Conservation (phyloP, 2,797 vertebrate genomes). For the Siniperca scherzeri region DNA sequence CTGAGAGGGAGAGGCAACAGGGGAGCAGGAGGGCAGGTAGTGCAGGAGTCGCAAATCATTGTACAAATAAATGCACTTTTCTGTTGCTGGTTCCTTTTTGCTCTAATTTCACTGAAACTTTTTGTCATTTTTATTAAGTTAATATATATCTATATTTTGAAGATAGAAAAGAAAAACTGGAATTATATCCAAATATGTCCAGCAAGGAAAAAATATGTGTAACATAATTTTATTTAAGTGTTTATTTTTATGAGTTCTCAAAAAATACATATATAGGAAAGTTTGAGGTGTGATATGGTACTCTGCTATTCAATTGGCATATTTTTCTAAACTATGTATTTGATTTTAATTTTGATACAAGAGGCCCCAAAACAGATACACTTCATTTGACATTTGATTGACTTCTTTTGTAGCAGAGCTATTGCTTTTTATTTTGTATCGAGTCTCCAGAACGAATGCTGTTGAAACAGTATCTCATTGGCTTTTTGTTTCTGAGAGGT, state of each 20-base stretch:
- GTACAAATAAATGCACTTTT: conserved; percentile 99
- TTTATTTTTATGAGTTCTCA: conserved; percentile 84
- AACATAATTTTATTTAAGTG: conserved; percentile 84
- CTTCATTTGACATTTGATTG: conserved; percentile 63
- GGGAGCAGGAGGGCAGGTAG: conserved; percentile 81
- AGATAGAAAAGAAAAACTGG: conserved; percentile 83
- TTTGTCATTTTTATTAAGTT: conserved; percentile 75
- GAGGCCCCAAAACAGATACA: conserved; percentile 67
- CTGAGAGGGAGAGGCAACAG: conserved; percentile 73
- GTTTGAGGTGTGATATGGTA: conserved; percentile 82
- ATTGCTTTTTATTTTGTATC: conserved; percentile 52
- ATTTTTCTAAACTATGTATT: conserved; percentile 74
- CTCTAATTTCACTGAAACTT: conserved; percentile 82
- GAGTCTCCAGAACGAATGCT: conserved; percentile 62
- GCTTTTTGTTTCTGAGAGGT: conserved; percentile 72
- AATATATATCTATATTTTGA: conserved; percentile 86
- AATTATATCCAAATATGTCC: conserved; percentile 83
- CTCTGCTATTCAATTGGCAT: conserved; percentile 84
- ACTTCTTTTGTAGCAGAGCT: conserved; percentile 75
- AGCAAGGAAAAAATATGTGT: conserved; percentile 80
- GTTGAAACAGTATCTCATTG: conserved; percentile 66
- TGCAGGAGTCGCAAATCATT: conserved; percentile 88
- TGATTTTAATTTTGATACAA: conserved; percentile 70
- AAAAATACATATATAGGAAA: conserved; percentile 77
- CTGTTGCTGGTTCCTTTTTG: conserved; percentile 93